Conservation (phyloP, 2,113 vertebrate species). For the Nerophis ophidion region DNA sequence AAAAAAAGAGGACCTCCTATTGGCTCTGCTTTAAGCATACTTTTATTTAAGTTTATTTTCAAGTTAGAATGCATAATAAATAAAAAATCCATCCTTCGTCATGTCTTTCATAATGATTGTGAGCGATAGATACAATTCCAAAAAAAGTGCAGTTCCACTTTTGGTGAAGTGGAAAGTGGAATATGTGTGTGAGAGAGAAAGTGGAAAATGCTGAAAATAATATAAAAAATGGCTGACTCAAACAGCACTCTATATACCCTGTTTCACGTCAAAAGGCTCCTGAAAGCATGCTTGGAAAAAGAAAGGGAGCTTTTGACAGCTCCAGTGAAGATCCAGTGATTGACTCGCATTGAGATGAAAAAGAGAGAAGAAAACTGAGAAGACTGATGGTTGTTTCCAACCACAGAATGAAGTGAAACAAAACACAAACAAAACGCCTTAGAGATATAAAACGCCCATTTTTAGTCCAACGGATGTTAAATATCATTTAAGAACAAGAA, state of each 20-base stretch:
- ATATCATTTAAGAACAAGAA: neutral
- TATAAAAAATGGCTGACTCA: constrained; percentile 1
- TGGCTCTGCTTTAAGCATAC: too few species aligned
- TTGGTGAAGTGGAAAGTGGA: constrained; percentile 9
- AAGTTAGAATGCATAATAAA: too few species aligned
- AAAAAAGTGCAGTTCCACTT: too few species aligned
- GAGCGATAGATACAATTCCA: too few species aligned
- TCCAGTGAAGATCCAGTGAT: constrained; percentile 1
- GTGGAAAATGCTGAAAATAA: constrained; percentile 7
- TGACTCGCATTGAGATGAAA: neutral
- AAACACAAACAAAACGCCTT: constrained; percentile 10
- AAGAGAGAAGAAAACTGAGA: constrained; percentile 20
- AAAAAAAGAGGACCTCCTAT: too few species aligned
- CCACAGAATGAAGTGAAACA: neutral
- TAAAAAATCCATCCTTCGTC: too few species aligned
- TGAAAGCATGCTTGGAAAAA: constrained; percentile 2
- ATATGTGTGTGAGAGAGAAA: constrained; percentile 6
- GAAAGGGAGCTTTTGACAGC: neutral
- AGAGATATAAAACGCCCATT: constrained; percentile 13
- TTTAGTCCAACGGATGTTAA: constrained; percentile 1
- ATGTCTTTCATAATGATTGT: too few species aligned
- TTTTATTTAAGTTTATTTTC: too few species aligned
- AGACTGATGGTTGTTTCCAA: constrained; percentile 6
- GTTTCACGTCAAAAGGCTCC: constrained; percentile 5
- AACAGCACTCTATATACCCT: neutral